phyloP scores from a whole-genome alignment of 2,797 vertebrate genomes.

The Okamejei kenojei region DNA sequence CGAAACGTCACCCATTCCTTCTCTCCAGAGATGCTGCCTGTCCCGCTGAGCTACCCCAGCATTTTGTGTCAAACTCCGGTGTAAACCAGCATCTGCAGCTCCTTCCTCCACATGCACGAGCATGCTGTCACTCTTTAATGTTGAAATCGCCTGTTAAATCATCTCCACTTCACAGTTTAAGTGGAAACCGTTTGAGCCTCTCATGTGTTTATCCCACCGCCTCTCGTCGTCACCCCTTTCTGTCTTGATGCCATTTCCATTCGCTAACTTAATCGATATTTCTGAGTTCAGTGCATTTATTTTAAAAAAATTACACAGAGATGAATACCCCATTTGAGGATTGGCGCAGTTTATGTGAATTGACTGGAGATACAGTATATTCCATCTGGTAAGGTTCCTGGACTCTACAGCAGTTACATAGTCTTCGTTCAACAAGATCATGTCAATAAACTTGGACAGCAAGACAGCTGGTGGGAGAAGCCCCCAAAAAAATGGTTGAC shows the following conservation, averaged over 20 bases:
- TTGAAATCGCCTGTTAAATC: not conserved
- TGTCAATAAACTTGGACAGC: not conserved
- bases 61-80: no score
- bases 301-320: not conserved
- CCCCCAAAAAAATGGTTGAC: not conserved
- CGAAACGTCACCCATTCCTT: no score
- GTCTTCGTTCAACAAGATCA: not conserved
- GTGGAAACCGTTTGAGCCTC: not conserved
- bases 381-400: not conserved
- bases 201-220: not conserved
- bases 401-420: not conserved
- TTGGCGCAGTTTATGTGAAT: not conserved
- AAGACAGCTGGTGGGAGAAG: not conserved
- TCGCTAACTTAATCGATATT: not conserved
- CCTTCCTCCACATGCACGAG: no score
- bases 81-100: no score
- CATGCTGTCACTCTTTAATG: no score
- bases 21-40: no score
- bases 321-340: not conserved
- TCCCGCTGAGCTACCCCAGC: no score
- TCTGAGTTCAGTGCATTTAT: not conserved
- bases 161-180: not conserved
- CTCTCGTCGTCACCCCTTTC: not conserved
- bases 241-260: not conserved
- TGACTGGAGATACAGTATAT: not conserved